Conservation (phyloP, 2,888 invertebrate genomes). For the Eristalinus sepulchralis region DNA sequence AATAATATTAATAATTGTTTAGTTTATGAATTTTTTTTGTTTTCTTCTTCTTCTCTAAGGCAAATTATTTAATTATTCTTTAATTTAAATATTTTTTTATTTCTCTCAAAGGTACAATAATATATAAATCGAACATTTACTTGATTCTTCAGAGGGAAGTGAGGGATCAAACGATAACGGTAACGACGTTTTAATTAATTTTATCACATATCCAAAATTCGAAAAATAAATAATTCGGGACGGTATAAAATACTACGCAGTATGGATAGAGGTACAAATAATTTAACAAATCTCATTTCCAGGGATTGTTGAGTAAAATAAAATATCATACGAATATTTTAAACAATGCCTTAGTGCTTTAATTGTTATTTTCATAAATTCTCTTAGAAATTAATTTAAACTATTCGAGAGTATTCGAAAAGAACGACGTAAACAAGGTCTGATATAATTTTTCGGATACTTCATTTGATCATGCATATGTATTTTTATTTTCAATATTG, state of each 20-base stretch:
- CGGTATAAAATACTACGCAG: constrained; percentile 23
- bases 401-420: background rate
- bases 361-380: background rate
- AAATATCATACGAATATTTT: background rate
- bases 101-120: constrained; percentile 35
- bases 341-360: background rate
- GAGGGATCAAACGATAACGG: background rate
- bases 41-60: constrained; percentile 16
- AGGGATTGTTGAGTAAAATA: background rate
- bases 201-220: constrained; percentile 32
- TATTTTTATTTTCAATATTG: background rate
- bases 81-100: background rate
- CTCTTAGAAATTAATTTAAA: background rate
- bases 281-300: background rate
- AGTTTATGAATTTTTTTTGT: background rate
- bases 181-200: background rate
- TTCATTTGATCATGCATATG: constrained; percentile 10
- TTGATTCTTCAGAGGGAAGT: background rate
- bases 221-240: constrained; percentile 15
- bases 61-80: constrained; percentile 31
- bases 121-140: constrained; percentile 2
- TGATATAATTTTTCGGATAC: constrained; percentile 15
- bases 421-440: background rate
- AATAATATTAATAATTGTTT: constrained; percentile 13
- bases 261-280: background rate